These are phyloP conservation scores for Platycheirus albimanus DNA, from an alignment of 2,888 invertebrate species.

Conservation along the genomic window DNA sequence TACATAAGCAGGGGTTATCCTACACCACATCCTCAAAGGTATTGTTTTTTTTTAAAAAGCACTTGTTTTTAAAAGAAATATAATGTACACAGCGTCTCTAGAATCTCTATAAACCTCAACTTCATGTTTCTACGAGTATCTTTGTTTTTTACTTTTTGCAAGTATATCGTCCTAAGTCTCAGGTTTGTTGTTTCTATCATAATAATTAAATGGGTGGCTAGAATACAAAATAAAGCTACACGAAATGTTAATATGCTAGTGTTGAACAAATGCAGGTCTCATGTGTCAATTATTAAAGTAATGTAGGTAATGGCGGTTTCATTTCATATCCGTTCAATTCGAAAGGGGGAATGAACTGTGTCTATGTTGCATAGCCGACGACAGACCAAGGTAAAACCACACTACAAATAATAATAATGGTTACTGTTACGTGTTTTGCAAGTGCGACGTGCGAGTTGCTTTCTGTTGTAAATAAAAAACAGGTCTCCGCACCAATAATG, in stretches of 20 bases:
- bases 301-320: conserved; percentile 62
- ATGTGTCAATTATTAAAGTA: conserved; percentile 62
- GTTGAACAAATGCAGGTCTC: conserved; percentile 40
- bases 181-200: conserved; percentile 33
- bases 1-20: no score
- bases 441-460: background rate
- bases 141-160: conserved; percentile 8
- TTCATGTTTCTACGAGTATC: background rate
- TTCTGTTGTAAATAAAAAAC: conserved; percentile 5
- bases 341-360: conserved; percentile 57
- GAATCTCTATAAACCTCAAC: background rate
- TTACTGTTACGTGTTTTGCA: conserved; percentile 4
- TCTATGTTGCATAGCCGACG: conserved; percentile 13
- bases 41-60: conserved; percentile 13
- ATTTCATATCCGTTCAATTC: conserved; percentile 56
- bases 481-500: background rate
- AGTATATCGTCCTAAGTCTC: no score
- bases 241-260: no score
- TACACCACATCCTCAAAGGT: conserved; percentile 18
- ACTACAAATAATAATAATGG: background rate
- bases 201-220: no score
- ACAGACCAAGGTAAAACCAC: background rate
- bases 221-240: no score
- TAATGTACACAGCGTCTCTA: no score
- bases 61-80: conserved; percentile 2